phyloP scores from a whole-genome alignment of 2,888 invertebrate species.

The Netelia inedita region DNA sequence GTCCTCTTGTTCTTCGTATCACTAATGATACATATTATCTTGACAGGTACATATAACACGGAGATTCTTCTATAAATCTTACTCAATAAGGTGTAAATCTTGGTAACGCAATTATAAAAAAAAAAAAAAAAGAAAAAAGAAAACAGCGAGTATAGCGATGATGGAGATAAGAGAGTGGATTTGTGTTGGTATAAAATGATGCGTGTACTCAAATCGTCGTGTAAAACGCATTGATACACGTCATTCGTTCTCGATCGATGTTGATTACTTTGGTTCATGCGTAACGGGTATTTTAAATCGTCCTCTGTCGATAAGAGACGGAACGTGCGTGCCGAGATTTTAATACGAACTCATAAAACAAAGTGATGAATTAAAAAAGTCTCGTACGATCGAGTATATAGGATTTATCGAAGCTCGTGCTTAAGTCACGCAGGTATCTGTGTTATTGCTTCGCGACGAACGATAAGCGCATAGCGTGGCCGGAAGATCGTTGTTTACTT shows the following conservation, averaged over 20 bases:
- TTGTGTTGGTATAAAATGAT: not conserved
- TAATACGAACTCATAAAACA: not conserved
- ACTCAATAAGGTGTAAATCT: not conserved
- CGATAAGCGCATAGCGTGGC: constrained; percentile 1
- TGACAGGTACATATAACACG: constrained; percentile 47
- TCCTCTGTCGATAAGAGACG: not conserved
- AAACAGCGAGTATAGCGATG: constrained; percentile 4
- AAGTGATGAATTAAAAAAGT: constrained; percentile 46
- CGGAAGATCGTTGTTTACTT: not conserved
- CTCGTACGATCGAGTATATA: constrained; percentile 10
- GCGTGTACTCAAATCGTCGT: not conserved
- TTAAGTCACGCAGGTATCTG: constrained; percentile 34
- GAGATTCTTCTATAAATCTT: constrained; percentile 41
- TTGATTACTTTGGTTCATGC: too few relatives aligned
- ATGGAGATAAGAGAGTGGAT: constrained; percentile 36
- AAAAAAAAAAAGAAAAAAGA: constrained; percentile 27
- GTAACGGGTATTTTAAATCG: too few relatives aligned
- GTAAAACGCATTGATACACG: not conserved
- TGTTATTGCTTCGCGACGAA: constrained; percentile 8
- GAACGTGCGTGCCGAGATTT: constrained; percentile 9
- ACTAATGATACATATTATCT: constrained; percentile 25
- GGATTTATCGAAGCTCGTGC: constrained; percentile 44
- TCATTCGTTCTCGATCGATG: not conserved
- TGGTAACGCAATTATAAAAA: constrained; percentile 34
- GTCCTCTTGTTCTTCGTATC: constrained; percentile 15